phyloP scores from a whole-genome alignment of 2,113 vertebrate genomes.

The Carettochelys insculpta region DNA sequence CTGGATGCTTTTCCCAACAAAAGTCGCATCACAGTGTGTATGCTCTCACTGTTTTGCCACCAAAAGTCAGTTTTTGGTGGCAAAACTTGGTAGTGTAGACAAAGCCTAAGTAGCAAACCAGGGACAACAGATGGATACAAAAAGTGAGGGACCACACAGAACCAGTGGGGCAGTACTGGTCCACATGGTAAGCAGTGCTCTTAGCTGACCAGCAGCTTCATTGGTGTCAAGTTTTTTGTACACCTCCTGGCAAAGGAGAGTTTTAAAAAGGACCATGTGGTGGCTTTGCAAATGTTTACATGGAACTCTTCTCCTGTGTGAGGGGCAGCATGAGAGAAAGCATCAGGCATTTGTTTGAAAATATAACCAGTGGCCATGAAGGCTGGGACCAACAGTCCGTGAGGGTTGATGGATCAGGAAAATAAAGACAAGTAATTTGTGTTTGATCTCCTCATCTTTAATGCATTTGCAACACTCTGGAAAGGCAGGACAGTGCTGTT shows the following conservation, averaged over 20 bases:
- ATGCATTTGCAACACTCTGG: neutral
- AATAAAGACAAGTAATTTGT: neutral
- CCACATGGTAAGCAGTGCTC: neutral
- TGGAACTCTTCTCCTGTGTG: neutral
- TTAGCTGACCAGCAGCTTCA: neutral
- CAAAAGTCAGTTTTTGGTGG: too few species aligned
- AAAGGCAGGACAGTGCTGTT: neutral
- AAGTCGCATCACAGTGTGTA: too few species aligned
- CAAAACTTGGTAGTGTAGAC: too few species aligned
- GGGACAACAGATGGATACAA: neutral
- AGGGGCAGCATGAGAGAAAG: neutral
- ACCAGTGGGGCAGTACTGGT: neutral
- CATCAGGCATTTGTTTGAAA: neutral
- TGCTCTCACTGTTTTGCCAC: too few species aligned
- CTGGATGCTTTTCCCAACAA: too few species aligned
- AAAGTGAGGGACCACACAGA: neutral
- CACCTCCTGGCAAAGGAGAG: neutral
- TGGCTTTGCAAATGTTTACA: neutral
- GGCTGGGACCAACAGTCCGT: neutral
- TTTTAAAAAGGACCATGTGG: neutral
- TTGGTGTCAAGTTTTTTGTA: neutral
- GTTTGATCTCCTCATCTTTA: neutral
- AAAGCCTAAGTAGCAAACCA: too few species aligned
- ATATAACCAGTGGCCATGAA: neutral
- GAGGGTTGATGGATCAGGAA: neutral